phyloP scores from a whole-genome alignment of 2,888 invertebrate genomes.

The Leptura quadrifasciata region DNA sequence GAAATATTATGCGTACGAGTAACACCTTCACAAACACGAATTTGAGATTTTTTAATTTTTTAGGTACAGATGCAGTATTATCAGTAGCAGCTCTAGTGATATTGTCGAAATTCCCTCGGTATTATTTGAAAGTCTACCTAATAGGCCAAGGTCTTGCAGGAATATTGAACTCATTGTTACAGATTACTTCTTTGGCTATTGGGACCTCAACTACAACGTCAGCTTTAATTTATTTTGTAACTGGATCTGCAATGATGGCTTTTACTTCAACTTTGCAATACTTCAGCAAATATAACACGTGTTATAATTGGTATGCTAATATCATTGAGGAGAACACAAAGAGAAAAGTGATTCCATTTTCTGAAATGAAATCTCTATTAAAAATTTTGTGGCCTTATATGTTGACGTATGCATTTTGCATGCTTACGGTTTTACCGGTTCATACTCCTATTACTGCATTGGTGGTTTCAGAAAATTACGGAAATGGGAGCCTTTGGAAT shows the following conservation, averaged over 20 bases:
- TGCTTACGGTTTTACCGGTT: conserved; percentile 45
- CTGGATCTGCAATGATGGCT: conserved; percentile 40
- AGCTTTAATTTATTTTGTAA: conserved; percentile 54
- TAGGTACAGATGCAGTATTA: conserved; percentile 2
- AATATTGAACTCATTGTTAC: conserved; percentile 43
- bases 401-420: conserved; percentile 40
- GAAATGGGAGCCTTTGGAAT: conserved; percentile 52
- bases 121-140: conserved; percentile 48
- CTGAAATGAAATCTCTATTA: not conserved
- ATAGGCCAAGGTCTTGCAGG: conserved; percentile 47
- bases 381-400: conserved; percentile 53
- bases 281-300: not conserved
- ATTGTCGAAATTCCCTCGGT: conserved; percentile 48
- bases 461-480: conserved; percentile 56
- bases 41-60: too few relatives aligned
- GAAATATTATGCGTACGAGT: too few relatives aligned
- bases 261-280: not conserved
- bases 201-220: conserved; percentile 48
- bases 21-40: too few relatives aligned
- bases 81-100: conserved; percentile 30
- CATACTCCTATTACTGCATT: conserved; percentile 55
- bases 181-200: conserved; percentile 51
- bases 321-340: conserved; percentile 9
- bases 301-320: not conserved
- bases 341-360: not conserved